These are phyloP conservation scores for Keiferia lycopersicella DNA, from an alignment of 2,888 invertebrate genomes.

Conservation along the genomic window DNA sequence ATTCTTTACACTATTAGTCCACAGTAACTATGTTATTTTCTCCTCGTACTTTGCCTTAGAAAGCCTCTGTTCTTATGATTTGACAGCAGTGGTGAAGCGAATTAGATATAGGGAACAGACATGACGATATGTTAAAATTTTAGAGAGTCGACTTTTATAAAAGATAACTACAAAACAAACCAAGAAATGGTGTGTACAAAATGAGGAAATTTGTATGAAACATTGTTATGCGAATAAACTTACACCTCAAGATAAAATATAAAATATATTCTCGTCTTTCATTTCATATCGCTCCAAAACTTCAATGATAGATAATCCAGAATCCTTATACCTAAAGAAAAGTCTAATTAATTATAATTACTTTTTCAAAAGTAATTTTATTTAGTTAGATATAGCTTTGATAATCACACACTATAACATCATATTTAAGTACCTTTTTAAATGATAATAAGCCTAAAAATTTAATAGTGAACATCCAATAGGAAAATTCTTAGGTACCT, in stretches of 20 bases:
- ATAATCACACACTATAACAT: too few species aligned
- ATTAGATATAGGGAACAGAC: constrained; percentile 80
- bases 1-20: constrained; percentile 62
- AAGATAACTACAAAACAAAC: constrained; percentile 77
- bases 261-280: constrained; percentile 67
- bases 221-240: constrained; percentile 82
- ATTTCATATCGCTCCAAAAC: constrained; percentile 44
- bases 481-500: background rate
- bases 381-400: too few species aligned
- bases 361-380: too few species aligned
- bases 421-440: too few species aligned
- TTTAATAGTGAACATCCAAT: background rate
- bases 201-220: constrained; percentile 81
- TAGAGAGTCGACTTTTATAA: constrained; percentile 81
- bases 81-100: constrained; percentile 76
- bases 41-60: constrained; percentile 74
- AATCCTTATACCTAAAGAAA: too few species aligned
- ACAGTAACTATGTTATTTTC: constrained; percentile 65
- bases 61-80: constrained; percentile 69
- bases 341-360: too few species aligned
- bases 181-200: constrained; percentile 80
- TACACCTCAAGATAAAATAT: constrained; percentile 80
- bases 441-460: too few species aligned
- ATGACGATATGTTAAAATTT: constrained; percentile 80
- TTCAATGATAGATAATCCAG: background rate